Percentiles rank a stretch among this genome's conserved stretches.
phyloP scores from a whole-genome alignment of 2,113 vertebrate species.

The Sinocyclocheilus grahami region DNA sequence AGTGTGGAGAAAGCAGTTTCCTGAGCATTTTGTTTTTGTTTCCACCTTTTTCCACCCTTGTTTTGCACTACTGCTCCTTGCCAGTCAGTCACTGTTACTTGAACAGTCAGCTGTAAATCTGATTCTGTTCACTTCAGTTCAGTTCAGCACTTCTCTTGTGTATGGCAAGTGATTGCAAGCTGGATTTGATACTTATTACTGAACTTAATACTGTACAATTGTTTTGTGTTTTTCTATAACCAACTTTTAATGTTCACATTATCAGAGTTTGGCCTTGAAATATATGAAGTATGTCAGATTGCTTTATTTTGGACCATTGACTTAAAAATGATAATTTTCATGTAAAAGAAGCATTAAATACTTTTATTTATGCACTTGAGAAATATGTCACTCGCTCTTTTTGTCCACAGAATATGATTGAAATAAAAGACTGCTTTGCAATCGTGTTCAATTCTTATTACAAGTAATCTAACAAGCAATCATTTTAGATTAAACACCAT shows the following conservation, averaged over 20 bases:
- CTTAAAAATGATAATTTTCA: neutral
- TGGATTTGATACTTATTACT: neutral
- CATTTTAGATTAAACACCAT: too few relatives aligned
- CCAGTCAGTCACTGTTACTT: conserved; percentile 50
- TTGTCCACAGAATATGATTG: neutral
- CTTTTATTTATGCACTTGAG: neutral
- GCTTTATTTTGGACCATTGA: neutral
- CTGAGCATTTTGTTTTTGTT: conserved; percentile 1
- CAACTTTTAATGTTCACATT: neutral
- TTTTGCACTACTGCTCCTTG: conserved; percentile 53
- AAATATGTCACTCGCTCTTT: neutral
- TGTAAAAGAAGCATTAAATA: conserved; percentile 1
- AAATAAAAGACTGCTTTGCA: conserved; percentile 18
- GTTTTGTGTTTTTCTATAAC: conserved; percentile 8
- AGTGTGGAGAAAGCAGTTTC: neutral
- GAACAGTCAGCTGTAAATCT: conserved; percentile 44
- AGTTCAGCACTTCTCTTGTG: conserved; percentile 5
- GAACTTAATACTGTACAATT: neutral
- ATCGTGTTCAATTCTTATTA: neutral
- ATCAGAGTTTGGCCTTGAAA: neutral
- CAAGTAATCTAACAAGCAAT: neutral
- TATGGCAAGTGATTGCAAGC: neutral
- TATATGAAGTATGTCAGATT: neutral
- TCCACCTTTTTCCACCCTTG: neutral
- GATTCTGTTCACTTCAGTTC: conserved; percentile 30